Percentiles rank a stretch among this genome's conserved stretches.
Evolutionary conservation across 2,797 vertebrate species (phyloP).

Genomic region (Galagoides demidoff): DNA sequence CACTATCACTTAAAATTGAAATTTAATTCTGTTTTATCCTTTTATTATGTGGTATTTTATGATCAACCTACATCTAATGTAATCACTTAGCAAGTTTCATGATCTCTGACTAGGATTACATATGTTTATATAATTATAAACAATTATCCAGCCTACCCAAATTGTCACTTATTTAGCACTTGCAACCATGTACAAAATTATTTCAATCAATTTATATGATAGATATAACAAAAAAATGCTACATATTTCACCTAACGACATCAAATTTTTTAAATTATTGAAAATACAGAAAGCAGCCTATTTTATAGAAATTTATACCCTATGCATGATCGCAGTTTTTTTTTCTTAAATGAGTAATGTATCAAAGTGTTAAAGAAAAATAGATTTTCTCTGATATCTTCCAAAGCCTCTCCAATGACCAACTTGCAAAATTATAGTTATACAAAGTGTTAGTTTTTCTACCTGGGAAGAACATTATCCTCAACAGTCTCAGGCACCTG

Average conservation of each 20-base stretch:
- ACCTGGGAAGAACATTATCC: conserved; percentile 34
- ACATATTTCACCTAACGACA: conserved; percentile 49
- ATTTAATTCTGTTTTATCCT: conserved; percentile 45
- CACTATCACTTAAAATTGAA: conserved; percentile 39
- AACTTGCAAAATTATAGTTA: neutral
- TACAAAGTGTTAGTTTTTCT: neutral
- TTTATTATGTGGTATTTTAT: conserved; percentile 3
- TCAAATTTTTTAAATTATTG: neutral
- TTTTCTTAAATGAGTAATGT: neutral
- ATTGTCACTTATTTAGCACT: conserved; percentile 35
- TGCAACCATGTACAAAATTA: neutral
- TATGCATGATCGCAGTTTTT: neutral
- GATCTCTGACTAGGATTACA: neutral
- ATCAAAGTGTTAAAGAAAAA: conserved; percentile 58
- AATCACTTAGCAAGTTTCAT: neutral
- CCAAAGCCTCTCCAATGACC: conserved; percentile 18
- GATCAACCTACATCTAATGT: conserved; percentile 1
- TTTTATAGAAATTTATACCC: conserved; percentile 31
- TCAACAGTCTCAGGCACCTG: neutral
- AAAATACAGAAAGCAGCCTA: conserved; percentile 9
- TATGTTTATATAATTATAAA: conserved; percentile 20
- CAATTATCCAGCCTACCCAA: neutral
- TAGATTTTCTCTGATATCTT: conserved; percentile 5
- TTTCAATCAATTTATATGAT: conserved; percentile 32
- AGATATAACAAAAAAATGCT: neutral